These are phyloP conservation scores for Drosophila seclusa DNA, from an alignment of 2,888 invertebrate genomes.

Conservation along the genomic window DNA sequence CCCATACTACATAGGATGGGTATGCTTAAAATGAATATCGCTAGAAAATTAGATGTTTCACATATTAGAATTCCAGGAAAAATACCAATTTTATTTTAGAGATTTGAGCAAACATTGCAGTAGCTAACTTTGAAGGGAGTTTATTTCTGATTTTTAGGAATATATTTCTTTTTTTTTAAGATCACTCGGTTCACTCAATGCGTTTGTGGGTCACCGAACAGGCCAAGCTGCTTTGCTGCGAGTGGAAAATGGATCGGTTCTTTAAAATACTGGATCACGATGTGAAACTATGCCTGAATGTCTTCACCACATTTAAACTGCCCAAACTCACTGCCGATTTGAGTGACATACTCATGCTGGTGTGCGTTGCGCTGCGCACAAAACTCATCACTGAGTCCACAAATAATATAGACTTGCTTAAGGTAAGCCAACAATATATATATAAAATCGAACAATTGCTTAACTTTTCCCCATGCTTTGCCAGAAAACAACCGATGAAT, in stretches of 20 bases:
- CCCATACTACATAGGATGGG: constrained; percentile 86
- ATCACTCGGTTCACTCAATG: constrained; percentile 92
- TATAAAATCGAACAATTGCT: not conserved
- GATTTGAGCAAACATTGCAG: not conserved
- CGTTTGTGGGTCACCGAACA: constrained; percentile 91
- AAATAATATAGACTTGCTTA: constrained; percentile 90
- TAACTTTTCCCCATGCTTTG: not conserved
- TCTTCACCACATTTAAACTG: constrained; percentile 86
- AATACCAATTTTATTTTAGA: not conserved
- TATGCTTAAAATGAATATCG: constrained; percentile 31
- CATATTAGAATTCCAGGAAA: not conserved
- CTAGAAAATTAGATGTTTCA: not conserved
- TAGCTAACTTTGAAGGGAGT: not conserved
- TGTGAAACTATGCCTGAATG: constrained; percentile 87
- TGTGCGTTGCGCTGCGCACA: constrained; percentile 92
- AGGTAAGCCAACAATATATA: constrained; percentile 85
- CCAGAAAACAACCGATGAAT: constrained; percentile 90
- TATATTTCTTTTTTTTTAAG: constrained; percentile 82
- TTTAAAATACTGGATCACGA: constrained; percentile 89
- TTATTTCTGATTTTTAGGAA: not conserved
- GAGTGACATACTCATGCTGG: constrained; percentile 91
- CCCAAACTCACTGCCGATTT: constrained; percentile 86
- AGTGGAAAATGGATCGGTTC: constrained; percentile 91
- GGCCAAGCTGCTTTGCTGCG: constrained; percentile 89
- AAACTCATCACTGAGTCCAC: constrained; percentile 92